These are phyloP conservation scores for Stenurella melanura DNA, from an alignment of 2,888 invertebrate species.

Conservation along the genomic window DNA sequence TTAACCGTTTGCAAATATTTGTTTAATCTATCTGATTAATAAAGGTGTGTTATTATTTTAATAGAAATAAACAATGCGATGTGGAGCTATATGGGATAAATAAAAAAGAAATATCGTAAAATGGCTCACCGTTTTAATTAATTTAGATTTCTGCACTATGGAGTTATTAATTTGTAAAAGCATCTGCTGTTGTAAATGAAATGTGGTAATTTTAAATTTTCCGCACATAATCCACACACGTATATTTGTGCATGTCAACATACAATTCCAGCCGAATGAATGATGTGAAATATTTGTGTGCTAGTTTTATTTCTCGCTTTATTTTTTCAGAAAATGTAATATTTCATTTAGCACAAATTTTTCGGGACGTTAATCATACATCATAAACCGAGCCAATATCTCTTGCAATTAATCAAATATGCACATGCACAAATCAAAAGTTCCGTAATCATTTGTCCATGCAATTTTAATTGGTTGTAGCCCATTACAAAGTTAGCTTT, in stretches of 20 bases:
- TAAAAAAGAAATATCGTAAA: no score
- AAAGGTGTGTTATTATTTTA: no score
- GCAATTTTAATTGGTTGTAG: constrained; percentile 56
- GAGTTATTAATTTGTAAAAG: not conserved
- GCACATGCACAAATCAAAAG: constrained; percentile 53
- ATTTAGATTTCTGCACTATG: not conserved
- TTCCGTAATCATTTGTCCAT: constrained; percentile 52
- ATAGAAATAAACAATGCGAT: no score
- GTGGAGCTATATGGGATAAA: no score
- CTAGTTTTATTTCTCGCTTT: constrained; percentile 2
- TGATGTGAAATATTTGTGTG: not conserved
- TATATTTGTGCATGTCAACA: not conserved
- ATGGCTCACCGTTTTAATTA: not conserved
- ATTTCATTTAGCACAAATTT: constrained; percentile 19
- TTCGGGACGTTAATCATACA: constrained; percentile 38
- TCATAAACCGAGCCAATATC: constrained; percentile 36
- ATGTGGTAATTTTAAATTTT: not conserved
- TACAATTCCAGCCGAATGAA: not conserved
- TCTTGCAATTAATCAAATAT: constrained; percentile 48
- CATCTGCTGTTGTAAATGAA: not conserved
- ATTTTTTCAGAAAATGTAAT: not conserved
- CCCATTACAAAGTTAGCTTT: constrained; percentile 51
- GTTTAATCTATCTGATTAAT: no score
- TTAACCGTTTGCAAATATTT: no score
- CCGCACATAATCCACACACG: not conserved